Conservation (phyloP, 2,113 vertebrate species). For the Dicrurus megarhynchus region DNA sequence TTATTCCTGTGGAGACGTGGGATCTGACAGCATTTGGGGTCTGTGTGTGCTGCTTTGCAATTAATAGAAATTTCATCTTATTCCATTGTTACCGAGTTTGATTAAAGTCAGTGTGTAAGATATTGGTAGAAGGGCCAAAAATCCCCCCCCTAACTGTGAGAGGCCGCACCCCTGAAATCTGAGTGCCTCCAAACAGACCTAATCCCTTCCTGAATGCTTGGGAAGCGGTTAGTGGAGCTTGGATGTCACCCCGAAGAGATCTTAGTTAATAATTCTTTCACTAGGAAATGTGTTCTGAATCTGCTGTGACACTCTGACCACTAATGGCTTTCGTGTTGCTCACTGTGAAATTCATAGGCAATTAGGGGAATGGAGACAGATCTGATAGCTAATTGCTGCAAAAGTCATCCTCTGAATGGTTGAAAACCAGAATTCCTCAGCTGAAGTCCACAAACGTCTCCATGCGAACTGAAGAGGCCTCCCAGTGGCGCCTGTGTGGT, state of each 20-base stretch:
- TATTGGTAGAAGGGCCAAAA: neutral
- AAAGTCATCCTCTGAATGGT: neutral
- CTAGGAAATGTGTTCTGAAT: slow-evolving; percentile 18
- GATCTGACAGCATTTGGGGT: neutral
- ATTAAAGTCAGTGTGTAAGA: neutral
- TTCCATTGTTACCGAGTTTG: neutral
- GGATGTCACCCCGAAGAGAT: neutral
- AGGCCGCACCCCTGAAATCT: neutral
- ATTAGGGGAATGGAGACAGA: neutral
- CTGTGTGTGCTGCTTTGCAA: neutral
- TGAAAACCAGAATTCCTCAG: neutral
- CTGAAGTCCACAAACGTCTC: neutral
- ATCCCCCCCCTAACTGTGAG: neutral
- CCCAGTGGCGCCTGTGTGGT: neutral
- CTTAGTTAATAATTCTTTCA: neutral
- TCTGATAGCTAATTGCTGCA: slow-evolving; percentile 10
- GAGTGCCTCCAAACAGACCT: neutral
- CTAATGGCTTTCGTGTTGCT: slow-evolving; percentile 18
- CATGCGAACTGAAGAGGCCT: neutral
- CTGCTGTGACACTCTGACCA: neutral
- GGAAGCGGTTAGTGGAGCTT: neutral
- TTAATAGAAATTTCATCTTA: neutral
- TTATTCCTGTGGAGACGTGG: neutral
- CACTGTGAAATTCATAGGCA: neutral
- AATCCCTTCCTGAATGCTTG: neutral